These are phyloP conservation scores for Parotia lawesii DNA, from an alignment of 2,113 vertebrate genomes.

Conservation along the genomic window DNA sequence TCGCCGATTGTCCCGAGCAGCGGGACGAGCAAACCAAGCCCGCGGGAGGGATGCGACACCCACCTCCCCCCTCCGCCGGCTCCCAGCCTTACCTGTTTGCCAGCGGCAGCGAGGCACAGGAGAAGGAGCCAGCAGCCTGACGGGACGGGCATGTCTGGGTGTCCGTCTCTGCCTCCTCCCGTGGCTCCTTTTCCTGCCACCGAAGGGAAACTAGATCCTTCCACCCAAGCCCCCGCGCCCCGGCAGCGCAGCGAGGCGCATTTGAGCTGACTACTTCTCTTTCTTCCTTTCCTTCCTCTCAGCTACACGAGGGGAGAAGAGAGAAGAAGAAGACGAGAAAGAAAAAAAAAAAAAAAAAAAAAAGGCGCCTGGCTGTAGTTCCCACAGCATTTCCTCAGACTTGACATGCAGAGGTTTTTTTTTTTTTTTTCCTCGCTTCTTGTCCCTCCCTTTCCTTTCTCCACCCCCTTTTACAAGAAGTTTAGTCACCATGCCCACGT, in stretches of 20 bases:
- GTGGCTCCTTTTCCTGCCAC: conserved; percentile 35
- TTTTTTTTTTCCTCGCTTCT: background rate
- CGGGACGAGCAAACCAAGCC: background rate
- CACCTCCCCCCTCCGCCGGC: background rate
- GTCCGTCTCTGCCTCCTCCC: conserved; percentile 10
- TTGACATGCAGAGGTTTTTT: background rate
- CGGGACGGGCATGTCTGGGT: conserved; percentile 14
- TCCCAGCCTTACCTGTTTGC: conserved; percentile 38
- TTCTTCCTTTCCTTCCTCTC: conserved; percentile 63
- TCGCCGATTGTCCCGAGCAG: background rate
- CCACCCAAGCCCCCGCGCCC: background rate
- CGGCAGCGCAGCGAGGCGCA: conserved; percentile 24
- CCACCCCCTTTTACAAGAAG: conserved; percentile 56
- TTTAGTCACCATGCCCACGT: background rate
- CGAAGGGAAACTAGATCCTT: conserved; percentile 29
- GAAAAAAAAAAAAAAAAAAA: background rate
- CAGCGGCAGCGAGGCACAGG: background rate
- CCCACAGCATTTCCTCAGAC: conserved; percentile 56
- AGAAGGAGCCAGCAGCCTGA: conserved; percentile 40
- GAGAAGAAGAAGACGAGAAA: background rate
- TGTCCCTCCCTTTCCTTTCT: conserved; percentile 58
- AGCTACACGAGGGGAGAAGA: conserved; percentile 38
- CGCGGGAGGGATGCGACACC: background rate
- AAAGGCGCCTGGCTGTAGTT: background rate
- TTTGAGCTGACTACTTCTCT: conserved; percentile 35